Evolutionary conservation across 2,113 vertebrate species (phyloP).

Genomic region (Galemys pyrenaicus): DNA sequence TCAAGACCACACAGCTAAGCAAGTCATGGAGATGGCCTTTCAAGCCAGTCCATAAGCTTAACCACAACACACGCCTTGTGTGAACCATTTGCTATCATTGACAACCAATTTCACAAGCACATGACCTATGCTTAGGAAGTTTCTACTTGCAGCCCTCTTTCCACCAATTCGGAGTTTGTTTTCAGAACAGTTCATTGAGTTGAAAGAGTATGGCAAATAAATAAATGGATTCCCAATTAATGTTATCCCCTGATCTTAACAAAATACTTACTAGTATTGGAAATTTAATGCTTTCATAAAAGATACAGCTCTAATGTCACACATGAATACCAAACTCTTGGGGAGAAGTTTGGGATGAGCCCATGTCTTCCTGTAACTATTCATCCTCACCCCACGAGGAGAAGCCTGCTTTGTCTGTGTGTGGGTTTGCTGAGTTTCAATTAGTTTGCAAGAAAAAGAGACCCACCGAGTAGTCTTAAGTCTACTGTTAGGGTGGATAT

Average conservation of each 20-base stretch:
- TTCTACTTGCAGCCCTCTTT: not conserved
- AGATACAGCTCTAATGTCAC: not conserved
- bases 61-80: not conserved
- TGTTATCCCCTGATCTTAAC: not conserved
- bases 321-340: not conserved
- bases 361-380: not conserved
- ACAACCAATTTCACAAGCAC: not conserved
- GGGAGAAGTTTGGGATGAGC: not conserved
- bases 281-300: not conserved
- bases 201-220: not conserved
- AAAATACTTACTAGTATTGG: not conserved
- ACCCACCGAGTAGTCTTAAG: not conserved
- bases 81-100: not conserved
- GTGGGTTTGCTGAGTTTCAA: not conserved
- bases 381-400: not conserved
- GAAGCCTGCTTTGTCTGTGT: not conserved
- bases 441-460: not conserved
- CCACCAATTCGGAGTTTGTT: not conserved
- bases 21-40: not conserved
- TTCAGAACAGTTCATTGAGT: not conserved
- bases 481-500: not conserved
- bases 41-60: not conserved
- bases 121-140: conserved; percentile 9
- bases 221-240: not conserved
- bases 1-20: not conserved